Evolutionary conservation across 2,113 vertebrate species (phyloP).

Genomic region (Tichodroma muraria): DNA sequence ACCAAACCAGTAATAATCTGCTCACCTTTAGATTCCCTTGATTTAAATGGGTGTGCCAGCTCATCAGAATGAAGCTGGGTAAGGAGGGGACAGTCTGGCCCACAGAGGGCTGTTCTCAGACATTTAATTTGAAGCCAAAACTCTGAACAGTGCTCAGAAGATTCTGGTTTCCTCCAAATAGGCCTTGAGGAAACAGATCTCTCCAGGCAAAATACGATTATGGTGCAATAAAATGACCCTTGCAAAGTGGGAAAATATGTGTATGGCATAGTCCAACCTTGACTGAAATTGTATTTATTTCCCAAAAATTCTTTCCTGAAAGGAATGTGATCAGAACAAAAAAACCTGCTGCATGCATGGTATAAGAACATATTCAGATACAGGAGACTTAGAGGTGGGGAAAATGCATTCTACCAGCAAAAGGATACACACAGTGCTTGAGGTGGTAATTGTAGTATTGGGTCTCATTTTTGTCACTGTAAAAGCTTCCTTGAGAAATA

Average conservation of each 20-base stretch:
- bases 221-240: not conserved
- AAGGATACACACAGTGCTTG: not conserved
- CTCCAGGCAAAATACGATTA: not conserved
- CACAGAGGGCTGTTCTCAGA: not conserved
- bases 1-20: not conserved
- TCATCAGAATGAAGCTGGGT: not conserved
- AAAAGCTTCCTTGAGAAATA: not conserved
- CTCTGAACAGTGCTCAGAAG: not conserved
- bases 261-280: not conserved
- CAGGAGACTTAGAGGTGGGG: not conserved
- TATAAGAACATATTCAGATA: not conserved
- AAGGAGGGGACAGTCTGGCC: not conserved
- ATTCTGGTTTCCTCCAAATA: not conserved
- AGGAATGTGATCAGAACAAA: not conserved
- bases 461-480: not conserved
- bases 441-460: not conserved
- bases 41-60: not conserved
- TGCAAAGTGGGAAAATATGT: not conserved
- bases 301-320: not conserved
- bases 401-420: not conserved
- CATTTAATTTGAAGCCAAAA: not conserved
- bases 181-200: not conserved
- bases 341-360: not conserved
- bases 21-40: not conserved
- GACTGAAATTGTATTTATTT: not conserved